phyloP scores from a whole-genome alignment of 2,888 invertebrate genomes.

The Diarsia dahlii region DNA sequence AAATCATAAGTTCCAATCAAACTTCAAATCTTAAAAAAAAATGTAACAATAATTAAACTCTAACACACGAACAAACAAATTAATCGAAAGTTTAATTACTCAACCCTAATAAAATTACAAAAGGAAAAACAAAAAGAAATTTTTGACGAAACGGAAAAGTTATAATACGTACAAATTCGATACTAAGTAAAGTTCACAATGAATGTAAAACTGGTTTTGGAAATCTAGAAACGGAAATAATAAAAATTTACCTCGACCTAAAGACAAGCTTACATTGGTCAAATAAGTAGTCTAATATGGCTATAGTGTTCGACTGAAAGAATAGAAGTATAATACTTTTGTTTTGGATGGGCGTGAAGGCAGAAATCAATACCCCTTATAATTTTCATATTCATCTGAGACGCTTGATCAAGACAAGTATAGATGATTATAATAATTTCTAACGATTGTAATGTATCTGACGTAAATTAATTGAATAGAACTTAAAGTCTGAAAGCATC shows the following conservation, averaged over 20 bases:
- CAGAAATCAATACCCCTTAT: neutral
- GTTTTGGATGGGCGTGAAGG: neutral
- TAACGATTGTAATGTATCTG: too few species aligned
- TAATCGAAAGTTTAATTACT: too few species aligned
- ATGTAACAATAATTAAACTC: neutral
- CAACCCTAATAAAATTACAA: neutral
- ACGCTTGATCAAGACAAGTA: neutral
- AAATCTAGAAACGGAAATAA: conserved; percentile 25
- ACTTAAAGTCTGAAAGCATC: too few species aligned
- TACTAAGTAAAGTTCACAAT: conserved; percentile 22
- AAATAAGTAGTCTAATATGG: too few species aligned
- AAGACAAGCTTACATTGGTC: conserved; percentile 10
- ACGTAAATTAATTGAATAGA: too few species aligned
- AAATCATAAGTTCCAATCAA: too few species aligned
- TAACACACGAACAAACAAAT: neutral
- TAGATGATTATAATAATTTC: too few species aligned
- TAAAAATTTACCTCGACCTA: conserved; percentile 16
- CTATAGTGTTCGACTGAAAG: too few species aligned
- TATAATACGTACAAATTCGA: conserved; percentile 6
- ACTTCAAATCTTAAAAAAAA: too few species aligned
- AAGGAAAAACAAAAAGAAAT: neutral
- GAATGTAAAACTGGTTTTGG: conserved; percentile 14
- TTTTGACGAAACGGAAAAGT: neutral
- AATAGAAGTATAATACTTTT: neutral
- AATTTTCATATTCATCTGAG: neutral